Conservation (phyloP, 1,140 invertebrate genomes). For the Brachionus calyciflorus region DNA sequence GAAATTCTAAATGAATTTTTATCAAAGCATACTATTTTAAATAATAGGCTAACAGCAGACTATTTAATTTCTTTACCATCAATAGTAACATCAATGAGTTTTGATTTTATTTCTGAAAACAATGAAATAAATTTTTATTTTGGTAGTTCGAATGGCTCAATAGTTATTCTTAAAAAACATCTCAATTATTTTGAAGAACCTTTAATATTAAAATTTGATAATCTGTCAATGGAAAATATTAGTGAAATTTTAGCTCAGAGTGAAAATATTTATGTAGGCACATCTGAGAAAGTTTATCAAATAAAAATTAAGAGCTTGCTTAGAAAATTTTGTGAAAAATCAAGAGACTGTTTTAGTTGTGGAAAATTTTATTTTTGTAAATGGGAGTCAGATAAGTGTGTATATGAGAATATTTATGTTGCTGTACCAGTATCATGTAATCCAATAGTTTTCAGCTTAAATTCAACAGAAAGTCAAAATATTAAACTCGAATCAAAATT, state of each 20-base stretch:
- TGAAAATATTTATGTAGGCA: background rate
- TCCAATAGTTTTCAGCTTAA: too few species aligned
- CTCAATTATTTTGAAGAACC: background rate
- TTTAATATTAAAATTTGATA: background rate
- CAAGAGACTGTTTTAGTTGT: background rate
- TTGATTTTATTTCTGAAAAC: background rate
- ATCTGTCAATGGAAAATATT: background rate
- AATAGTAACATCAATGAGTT: background rate
- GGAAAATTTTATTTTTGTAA: background rate
- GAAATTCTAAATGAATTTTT: slow-evolving; percentile 14
- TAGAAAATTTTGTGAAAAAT: background rate
- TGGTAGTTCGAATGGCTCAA: background rate
- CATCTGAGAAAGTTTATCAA: background rate
- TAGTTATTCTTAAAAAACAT: background rate
- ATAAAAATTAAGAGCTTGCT: background rate
- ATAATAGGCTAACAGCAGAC: background rate
- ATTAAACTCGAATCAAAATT: background rate
- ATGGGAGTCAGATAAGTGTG: background rate
- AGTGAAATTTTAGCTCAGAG: background rate
- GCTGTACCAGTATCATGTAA: background rate
- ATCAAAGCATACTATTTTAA: background rate
- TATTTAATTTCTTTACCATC: background rate
- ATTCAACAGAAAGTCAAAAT: background rate
- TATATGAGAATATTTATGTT: background rate
- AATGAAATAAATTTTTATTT: background rate